Evolutionary conservation across 2,113 vertebrate species (phyloP).

Genomic region (Oncorhynchus keta): DNA sequence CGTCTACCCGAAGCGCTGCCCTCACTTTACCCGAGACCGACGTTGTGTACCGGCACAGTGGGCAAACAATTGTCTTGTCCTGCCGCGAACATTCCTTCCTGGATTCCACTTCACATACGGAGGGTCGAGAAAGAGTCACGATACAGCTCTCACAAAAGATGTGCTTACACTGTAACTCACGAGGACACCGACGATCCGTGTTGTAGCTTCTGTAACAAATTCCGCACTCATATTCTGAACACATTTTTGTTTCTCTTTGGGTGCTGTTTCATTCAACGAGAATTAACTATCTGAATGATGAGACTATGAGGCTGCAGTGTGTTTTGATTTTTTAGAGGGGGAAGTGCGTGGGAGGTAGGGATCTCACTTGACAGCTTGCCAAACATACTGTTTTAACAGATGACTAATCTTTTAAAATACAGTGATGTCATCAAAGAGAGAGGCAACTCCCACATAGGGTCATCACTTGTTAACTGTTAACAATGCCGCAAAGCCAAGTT

Average conservation of each 20-base stretch:
- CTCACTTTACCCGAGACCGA: constrained; percentile 39
- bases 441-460: too few relatives aligned
- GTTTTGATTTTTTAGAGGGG: neutral
- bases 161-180: constrained; percentile 68
- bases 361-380: neutral
- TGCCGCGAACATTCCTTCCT: neutral
- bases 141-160: constrained; percentile 74
- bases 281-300: neutral
- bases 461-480: too few relatives aligned
- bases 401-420: neutral
- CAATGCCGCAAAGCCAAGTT: too few relatives aligned
- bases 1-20: constrained; percentile 58
- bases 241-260: constrained; percentile 42
- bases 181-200: constrained; percentile 62
- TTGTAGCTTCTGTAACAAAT: constrained; percentile 72
- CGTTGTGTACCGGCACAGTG: constrained; percentile 66
- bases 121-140: constrained; percentile 35
- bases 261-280: neutral
- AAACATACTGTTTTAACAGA: neutral
- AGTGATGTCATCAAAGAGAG: neutral
- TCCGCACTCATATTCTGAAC: constrained; percentile 68
- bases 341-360: constrained; percentile 2
- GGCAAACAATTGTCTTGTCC: constrained; percentile 50
- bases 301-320: neutral
- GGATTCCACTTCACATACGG: neutral